phyloP scores from a whole-genome alignment of 2,888 invertebrate genomes.

The Hoplodrina ambigua region DNA sequence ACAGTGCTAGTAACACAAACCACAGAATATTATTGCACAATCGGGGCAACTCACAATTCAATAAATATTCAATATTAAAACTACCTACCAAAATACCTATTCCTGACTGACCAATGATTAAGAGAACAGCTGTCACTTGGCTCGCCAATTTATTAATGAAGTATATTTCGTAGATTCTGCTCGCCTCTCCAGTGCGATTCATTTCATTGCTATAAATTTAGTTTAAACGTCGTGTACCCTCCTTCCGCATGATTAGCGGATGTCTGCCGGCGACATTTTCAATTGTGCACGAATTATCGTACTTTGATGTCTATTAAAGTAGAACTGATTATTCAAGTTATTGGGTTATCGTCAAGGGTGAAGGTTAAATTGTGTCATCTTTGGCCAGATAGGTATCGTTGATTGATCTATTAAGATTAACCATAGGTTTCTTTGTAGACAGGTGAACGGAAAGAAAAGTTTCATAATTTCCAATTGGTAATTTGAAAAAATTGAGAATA shows the following conservation, averaged over 20 bases:
- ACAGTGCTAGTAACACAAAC: neutral
- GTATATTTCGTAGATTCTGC: conserved; percentile 63
- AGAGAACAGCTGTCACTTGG: conserved; percentile 64
- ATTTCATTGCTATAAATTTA: conserved; percentile 75
- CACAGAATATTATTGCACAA: neutral
- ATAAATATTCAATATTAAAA: conserved; percentile 2
- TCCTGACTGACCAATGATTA: conserved; percentile 42
- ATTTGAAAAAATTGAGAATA: neutral
- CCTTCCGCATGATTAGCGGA: conserved; percentile 77
- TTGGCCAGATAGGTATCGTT: neutral
- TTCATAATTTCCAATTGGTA: neutral
- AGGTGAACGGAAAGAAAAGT: neutral
- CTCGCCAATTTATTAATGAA: conserved; percentile 66
- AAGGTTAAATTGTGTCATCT: conserved; percentile 9
- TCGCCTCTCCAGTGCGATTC: conserved; percentile 65
- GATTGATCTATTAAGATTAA: neutral
- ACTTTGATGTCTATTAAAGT: conserved; percentile 62
- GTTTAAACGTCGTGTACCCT: conserved; percentile 70
- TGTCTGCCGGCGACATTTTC: conserved; percentile 72
- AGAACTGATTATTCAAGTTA: conserved; percentile 49
- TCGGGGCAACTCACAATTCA: neutral
- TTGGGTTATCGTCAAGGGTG: conserved; percentile 33
- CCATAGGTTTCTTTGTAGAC: neutral
- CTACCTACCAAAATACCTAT: neutral
- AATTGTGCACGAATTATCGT: conserved; percentile 70